A percentile compares a stretch with the other conserved stretches of the same genome.
Evolutionary conservation across 2,888 invertebrate species (phyloP).

Genomic region (Nemoura dubitans): DNA sequence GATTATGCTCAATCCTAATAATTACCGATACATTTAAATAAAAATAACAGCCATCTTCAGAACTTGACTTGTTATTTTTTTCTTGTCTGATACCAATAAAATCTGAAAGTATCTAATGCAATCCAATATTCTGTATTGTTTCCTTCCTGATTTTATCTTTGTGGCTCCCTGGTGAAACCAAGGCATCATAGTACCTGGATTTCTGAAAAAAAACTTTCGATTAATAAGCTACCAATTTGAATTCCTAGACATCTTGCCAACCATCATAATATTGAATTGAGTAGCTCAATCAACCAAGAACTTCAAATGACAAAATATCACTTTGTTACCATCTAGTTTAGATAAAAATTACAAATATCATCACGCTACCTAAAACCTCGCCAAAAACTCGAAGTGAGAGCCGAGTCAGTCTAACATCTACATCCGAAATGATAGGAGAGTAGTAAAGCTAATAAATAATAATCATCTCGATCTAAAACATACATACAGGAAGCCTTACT

Average conservation of each 20-base stretch:
- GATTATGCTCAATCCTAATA: background rate
- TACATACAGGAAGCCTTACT: slow-evolving; percentile 3
- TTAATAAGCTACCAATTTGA: background rate
- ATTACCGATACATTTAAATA: background rate
- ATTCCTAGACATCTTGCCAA: background rate
- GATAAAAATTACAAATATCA: no score
- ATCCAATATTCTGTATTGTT: background rate
- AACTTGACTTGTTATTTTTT: background rate
- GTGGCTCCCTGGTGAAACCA: background rate
- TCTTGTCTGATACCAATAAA: background rate
- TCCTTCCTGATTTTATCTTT: background rate
- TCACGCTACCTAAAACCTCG: background rate
- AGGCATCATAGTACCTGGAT: background rate
- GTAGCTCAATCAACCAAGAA: background rate
- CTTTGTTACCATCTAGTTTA: no score
- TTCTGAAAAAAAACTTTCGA: background rate
- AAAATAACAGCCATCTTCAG: background rate
- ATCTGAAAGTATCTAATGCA: background rate
- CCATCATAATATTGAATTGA: background rate
- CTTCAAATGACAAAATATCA: background rate
- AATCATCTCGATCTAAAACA: background rate
- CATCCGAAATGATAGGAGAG: background rate
- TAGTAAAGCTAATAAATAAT: background rate
- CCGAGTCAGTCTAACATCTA: background rate
- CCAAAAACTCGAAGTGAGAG: background rate